Evolutionary conservation across 2,797 vertebrate species (phyloP).

Genomic region (Gila robusta): DNA sequence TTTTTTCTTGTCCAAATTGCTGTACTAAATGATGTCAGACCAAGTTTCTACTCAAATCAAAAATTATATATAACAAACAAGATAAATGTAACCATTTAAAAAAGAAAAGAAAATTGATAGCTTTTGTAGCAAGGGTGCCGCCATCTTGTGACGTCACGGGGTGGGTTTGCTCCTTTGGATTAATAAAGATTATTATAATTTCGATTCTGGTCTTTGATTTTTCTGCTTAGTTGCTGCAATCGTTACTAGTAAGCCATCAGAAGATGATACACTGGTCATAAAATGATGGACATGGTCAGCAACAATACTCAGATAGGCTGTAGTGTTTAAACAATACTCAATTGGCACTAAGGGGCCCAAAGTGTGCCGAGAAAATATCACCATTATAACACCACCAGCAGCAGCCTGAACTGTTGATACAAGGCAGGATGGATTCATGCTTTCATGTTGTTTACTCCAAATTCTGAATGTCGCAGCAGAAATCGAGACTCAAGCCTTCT

Average conservation of each 20-base stretch:
- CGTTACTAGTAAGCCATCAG: conserved; percentile 36
- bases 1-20: conserved; percentile 2
- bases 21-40: conserved; percentile 4
- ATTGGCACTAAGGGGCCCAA: neutral
- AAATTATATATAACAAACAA: neutral
- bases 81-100: neutral
- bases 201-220: too few species aligned
- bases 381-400: neutral
- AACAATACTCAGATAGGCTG: neutral
- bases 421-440: neutral
- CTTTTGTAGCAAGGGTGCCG: neutral
- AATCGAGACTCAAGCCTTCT: neutral
- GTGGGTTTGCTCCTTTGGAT: too few species aligned
- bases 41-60: neutral
- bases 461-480: neutral
- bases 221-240: neutral
- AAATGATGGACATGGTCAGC: conserved; percentile 30
- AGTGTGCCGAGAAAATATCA: neutral
- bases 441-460: neutral
- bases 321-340: neutral
- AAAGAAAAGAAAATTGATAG: neutral
- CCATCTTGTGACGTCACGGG: too few species aligned
- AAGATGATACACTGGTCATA: conserved; percentile 54
- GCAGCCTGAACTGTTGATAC: neutral
- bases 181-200: too few species aligned